Conservation (phyloP, 2,113 vertebrate genomes). For the Leucosticte australis region DNA sequence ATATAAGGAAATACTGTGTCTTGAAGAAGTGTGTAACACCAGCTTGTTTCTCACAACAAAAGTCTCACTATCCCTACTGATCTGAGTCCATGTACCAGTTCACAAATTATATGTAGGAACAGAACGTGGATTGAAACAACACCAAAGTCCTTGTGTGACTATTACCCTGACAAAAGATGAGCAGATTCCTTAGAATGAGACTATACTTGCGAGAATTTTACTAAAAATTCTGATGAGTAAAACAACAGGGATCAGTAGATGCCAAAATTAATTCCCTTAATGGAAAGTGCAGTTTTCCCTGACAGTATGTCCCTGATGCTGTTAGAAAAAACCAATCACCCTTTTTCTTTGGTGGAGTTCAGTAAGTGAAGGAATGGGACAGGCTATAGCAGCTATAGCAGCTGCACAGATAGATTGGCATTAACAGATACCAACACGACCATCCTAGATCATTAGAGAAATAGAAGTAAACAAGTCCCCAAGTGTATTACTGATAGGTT, state of each 20-base stretch:
- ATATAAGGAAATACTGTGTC: background rate
- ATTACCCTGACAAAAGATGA: background rate
- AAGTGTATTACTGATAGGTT: background rate
- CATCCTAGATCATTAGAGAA: background rate
- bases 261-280: background rate
- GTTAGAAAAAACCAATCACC: background rate
- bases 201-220: background rate
- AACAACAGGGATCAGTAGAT: background rate
- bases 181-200: background rate
- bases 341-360: background rate
- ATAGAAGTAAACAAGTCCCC: background rate
- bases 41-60: background rate
- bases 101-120: background rate
- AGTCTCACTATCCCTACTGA: background rate
- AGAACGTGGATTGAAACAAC: background rate
- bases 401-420: background rate
- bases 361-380: background rate
- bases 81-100: background rate
- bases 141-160: background rate
- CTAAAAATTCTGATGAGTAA: background rate
- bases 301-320: background rate
- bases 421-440: background rate
- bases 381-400: background rate
- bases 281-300: background rate
- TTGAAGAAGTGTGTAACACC: background rate